A percentile compares a stretch with the other conserved stretches of the same genome.
Conservation (phyloP, 2,888 invertebrate species). For the Limnephilus lunatus region DNA sequence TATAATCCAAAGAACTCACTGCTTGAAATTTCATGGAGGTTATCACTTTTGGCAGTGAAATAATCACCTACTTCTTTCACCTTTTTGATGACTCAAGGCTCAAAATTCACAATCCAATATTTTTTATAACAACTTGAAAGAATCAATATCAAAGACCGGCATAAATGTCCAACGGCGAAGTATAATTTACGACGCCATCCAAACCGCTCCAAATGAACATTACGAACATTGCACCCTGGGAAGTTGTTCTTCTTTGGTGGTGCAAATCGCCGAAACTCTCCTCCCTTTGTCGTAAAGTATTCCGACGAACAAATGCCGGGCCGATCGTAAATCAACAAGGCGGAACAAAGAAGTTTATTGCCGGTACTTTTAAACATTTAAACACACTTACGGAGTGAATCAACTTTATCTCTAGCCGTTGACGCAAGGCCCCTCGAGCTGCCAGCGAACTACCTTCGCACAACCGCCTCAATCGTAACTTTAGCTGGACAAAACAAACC, state of each 20-base stretch:
- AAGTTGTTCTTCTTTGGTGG: constrained; percentile 18
- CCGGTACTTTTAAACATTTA: constrained; percentile 19
- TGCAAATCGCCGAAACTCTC: constrained; percentile 31
- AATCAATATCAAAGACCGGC: not conserved
- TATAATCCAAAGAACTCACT: too few relatives aligned
- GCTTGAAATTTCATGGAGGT: too few relatives aligned
- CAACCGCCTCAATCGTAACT: not conserved
- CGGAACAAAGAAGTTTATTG: constrained; percentile 34
- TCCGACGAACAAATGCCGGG: not conserved
- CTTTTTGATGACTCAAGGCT: not conserved
- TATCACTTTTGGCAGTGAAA: too few relatives aligned
- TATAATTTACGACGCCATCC: not conserved
- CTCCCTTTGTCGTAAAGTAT: not conserved
- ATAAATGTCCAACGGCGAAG: not conserved
- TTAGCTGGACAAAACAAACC: not conserved
- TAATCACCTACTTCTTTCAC: too few relatives aligned
- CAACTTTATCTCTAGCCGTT: constrained; percentile 24
- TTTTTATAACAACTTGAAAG: not conserved
- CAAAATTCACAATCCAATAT: not conserved
- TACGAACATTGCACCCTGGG: not conserved
- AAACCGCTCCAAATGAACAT: not conserved
- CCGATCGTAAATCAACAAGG: not conserved
- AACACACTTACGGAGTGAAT: constrained; percentile 25
- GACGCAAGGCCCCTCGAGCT: not conserved
- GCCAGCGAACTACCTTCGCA: not conserved